A percentile compares a stretch with the other conserved stretches of the same genome.
Evolutionary conservation across 2,113 vertebrate genomes (phyloP).

Genomic region (Vulpes lagopus): DNA sequence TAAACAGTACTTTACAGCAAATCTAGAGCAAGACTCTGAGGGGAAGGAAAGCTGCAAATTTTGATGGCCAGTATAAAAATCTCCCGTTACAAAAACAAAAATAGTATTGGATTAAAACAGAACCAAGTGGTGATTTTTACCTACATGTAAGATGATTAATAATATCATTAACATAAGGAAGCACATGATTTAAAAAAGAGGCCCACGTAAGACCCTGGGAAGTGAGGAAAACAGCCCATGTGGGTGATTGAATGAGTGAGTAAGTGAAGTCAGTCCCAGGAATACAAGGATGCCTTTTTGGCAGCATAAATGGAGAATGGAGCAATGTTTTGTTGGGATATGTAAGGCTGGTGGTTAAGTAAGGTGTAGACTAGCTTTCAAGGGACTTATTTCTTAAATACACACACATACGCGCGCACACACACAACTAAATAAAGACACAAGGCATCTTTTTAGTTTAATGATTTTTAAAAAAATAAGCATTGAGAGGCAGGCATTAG

Average conservation of each 20-base stretch:
- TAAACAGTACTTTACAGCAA: constrained; percentile 64
- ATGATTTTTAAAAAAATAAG: not conserved
- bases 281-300: not conserved
- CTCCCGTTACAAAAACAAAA: constrained; percentile 23
- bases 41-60: constrained; percentile 45
- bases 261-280: not conserved
- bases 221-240: not conserved
- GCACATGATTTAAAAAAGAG: not conserved
- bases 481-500: not conserved
- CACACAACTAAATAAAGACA: not conserved
- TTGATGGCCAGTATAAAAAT: constrained; percentile 51
- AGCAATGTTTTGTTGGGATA: not conserved
- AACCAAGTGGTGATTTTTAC: constrained; percentile 33
- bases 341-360: not conserved
- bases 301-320: not conserved
- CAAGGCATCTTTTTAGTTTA: not conserved
- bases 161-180: not conserved
- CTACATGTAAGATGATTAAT: constrained; percentile 34
- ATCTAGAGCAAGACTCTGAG: constrained; percentile 54
- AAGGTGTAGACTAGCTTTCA: not conserved
- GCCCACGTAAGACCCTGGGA: not conserved
- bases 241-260: not conserved
- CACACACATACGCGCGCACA: not conserved
- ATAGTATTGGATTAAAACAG: constrained; percentile 28
- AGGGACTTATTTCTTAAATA: not conserved